Evolutionary conservation across 2,113 vertebrate genomes (phyloP).

Genomic region (Tauraco erythrolophus): DNA sequence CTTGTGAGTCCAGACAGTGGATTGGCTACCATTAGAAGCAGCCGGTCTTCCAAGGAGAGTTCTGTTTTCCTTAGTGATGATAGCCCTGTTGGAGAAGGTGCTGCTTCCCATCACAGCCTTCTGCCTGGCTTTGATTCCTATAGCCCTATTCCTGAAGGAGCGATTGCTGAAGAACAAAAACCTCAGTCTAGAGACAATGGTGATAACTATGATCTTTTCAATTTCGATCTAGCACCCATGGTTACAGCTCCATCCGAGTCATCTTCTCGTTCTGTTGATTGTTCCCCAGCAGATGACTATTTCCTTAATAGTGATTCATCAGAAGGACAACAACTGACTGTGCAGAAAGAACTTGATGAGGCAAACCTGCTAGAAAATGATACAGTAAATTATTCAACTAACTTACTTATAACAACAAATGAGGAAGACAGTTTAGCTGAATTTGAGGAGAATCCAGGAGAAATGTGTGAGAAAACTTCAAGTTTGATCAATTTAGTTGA

Average conservation of each 20-base stretch:
- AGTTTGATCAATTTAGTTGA: constrained; percentile 54
- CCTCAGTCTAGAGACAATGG: constrained; percentile 70
- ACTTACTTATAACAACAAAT: constrained; percentile 50
- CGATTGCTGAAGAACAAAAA: constrained; percentile 82
- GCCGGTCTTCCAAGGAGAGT: constrained; percentile 93
- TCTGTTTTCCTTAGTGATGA: constrained; percentile 96
- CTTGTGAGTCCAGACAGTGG: constrained; percentile 93
- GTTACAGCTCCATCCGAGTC: constrained; percentile 73
- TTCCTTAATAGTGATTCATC: constrained; percentile 78
- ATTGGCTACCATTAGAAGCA: constrained; percentile 92
- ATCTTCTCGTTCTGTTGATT: constrained; percentile 77
- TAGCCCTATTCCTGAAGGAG: constrained; percentile 82
- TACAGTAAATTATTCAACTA: constrained; percentile 76
- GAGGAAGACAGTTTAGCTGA: constrained; percentile 78
- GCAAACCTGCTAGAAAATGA: constrained; percentile 49
- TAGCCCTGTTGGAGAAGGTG: constrained; percentile 86
- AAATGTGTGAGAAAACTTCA: constrained; percentile 65
- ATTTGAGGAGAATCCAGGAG: constrained; percentile 75
- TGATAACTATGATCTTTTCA: constrained; percentile 85
- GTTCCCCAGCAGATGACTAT: constrained; percentile 78
- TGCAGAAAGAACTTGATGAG: constrained; percentile 61
- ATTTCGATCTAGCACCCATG: constrained; percentile 81
- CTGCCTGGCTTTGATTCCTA: constrained; percentile 84
- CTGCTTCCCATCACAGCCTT: constrained; percentile 81
- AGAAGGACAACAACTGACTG: constrained; percentile 68